Evolutionary conservation across 1,140 invertebrate species (phyloP).

Genomic region (Drosophila ercepeae): DNA sequence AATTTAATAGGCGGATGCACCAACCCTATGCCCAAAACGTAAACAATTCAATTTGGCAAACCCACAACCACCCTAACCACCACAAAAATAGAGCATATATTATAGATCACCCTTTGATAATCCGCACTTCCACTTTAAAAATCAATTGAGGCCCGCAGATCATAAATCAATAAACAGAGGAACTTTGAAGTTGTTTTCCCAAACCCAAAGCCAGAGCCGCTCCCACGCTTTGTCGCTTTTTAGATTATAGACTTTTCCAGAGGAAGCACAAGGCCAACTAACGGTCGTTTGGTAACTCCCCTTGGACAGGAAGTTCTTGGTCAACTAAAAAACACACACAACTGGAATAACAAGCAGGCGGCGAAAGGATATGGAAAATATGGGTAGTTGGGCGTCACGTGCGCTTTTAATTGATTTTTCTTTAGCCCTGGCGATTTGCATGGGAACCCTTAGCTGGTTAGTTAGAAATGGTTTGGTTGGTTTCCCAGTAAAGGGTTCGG

Average conservation of each 20-base stretch:
- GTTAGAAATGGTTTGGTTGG: background rate
- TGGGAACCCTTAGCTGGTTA: constrained; percentile 53
- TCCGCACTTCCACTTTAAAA: constrained; percentile 40
- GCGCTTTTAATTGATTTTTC: constrained; percentile 73
- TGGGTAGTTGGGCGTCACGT: constrained; percentile 67
- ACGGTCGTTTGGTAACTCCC: constrained; percentile 33
- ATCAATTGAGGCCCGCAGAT: constrained; percentile 72
- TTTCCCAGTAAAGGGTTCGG: constrained; percentile 55
- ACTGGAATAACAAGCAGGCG: constrained; percentile 23
- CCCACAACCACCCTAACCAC: constrained; percentile 23
- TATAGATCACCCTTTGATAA: constrained; percentile 47
- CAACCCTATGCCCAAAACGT: constrained; percentile 1
- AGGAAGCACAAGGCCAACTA: constrained; percentile 64
- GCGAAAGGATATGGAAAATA: constrained; percentile 52
- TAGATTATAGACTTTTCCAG: constrained; percentile 9
- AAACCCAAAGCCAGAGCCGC: constrained; percentile 17
- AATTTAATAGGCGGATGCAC: constrained; percentile 45
- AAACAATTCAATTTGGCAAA: constrained; percentile 65
- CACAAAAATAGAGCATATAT: constrained; percentile 11
- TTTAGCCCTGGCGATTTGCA: constrained; percentile 58
- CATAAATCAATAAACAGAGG: constrained; percentile 69
- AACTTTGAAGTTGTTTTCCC: constrained; percentile 4
- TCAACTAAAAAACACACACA: constrained; percentile 40
- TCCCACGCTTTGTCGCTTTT: constrained; percentile 57
- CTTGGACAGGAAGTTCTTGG: constrained; percentile 62